A percentile compares a stretch with the other conserved stretches of the same genome.
Conservation (phyloP, 2,797 vertebrate genomes). For the Coendou prehensilis region DNA sequence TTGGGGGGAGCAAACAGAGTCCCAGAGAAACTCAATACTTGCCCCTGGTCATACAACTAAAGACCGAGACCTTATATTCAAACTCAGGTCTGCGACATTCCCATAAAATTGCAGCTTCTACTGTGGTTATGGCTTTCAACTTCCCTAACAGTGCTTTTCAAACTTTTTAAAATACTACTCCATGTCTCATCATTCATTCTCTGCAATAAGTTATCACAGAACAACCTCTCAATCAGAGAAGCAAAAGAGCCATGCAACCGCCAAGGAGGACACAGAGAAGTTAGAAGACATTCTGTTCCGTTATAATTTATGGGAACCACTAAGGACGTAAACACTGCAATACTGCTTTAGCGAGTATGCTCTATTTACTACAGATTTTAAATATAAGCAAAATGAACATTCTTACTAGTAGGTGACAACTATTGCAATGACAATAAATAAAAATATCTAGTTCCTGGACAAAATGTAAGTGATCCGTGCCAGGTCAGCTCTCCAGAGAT, state of each 20-base stretch:
- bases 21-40: neutral
- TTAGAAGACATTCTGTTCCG: neutral
- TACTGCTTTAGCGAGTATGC: neutral
- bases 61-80: neutral
- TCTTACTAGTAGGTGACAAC: slow-evolving; percentile 8
- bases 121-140: neutral
- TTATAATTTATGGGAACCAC: neutral
- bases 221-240: neutral
- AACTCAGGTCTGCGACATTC: neutral
- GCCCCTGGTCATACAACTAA: neutral
- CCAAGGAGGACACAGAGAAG: neutral
- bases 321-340: neutral
- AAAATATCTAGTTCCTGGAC: neutral
- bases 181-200: neutral
- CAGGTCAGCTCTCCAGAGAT: neutral
- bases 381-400: slow-evolving; percentile 41
- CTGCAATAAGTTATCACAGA: neutral
- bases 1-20: neutral
- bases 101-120: neutral
- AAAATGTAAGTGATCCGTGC: neutral
- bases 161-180: neutral
- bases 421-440: slow-evolving; percentile 10
- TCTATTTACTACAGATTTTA: neutral
- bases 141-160: neutral
- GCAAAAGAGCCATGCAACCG: neutral